Evolutionary conservation across 30 jellyfish, hydroid and myxozoan genomes (phyloP).

Genomic region (Chironex yamaguchii): DNA sequence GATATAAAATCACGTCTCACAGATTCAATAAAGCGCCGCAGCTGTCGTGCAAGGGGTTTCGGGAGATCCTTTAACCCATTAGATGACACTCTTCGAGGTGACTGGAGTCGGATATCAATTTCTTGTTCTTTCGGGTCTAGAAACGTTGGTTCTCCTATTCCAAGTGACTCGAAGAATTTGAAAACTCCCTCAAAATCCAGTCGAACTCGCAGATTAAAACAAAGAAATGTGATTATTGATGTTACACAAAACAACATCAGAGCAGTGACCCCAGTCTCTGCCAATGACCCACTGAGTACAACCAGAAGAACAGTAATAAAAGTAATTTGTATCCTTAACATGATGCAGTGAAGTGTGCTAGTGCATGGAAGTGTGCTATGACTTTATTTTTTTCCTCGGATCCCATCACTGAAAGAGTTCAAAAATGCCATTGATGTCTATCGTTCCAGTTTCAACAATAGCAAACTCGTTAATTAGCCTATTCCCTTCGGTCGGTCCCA

Average conservation of each 20-base stretch:
- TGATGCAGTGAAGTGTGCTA: no score
- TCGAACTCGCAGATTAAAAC: constrained; percentile 77
- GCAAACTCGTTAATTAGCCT: no score
- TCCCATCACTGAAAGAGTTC: no score
- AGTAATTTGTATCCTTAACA: background rate
- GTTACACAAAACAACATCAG: constrained; percentile 62
- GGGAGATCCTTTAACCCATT: constrained; percentile 75
- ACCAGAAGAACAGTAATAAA: constrained; percentile 10
- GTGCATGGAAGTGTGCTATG: no score
- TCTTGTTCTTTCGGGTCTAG: background rate
- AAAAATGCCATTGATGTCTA: no score
- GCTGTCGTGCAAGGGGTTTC: constrained; percentile 83
- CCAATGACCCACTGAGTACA: constrained; percentile 8
- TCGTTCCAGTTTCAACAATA: no score
- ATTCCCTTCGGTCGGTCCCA: no score
- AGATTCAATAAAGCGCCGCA: constrained; percentile 70
- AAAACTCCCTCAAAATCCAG: constrained; percentile 69
- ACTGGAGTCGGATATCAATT: constrained; percentile 2
- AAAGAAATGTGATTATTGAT: constrained; percentile 64
- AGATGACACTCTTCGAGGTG: background rate
- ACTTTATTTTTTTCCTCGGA: no score
- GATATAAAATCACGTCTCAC: constrained; percentile 77
- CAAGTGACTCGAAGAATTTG: constrained; percentile 14
- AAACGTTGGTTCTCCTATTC: constrained; percentile 10
- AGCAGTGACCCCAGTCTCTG: constrained; percentile 23